These are phyloP conservation scores for Atherinomorus stipes DNA, from an alignment of 2,113 vertebrate species.

Conservation along the genomic window DNA sequence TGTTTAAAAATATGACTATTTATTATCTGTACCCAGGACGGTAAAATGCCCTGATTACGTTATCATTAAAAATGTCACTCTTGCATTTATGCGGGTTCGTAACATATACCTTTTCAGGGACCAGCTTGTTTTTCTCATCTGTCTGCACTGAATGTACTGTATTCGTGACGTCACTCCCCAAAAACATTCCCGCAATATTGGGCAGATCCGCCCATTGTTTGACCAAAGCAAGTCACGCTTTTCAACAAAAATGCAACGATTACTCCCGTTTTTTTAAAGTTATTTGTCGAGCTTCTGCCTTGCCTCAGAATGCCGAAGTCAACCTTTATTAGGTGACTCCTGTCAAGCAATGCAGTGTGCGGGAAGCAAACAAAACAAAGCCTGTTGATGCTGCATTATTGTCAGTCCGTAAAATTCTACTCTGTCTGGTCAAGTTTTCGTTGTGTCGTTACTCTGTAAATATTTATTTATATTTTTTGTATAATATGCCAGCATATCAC, in stretches of 20 bases:
- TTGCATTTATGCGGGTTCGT: too few relatives aligned
- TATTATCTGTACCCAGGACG: too few relatives aligned
- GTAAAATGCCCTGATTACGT: too few relatives aligned
- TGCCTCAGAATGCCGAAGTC: neutral
- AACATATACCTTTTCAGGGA: too few relatives aligned
- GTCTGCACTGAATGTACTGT: neutral
- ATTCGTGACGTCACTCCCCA: conserved; percentile 5
- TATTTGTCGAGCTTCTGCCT: neutral
- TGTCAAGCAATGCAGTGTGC: too few relatives aligned
- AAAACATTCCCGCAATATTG: neutral
- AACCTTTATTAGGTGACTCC: neutral
- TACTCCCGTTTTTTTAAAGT: neutral
- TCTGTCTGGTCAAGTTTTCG: accelerated
- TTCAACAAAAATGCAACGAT: neutral
- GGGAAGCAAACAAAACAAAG: neutral
- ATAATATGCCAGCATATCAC: too few relatives aligned
- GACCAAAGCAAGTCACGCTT: neutral
- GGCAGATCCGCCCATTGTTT: too few relatives aligned
- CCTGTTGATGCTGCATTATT: neutral
- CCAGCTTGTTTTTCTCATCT: neutral
- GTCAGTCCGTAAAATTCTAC: neutral
- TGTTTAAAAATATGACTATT: too few relatives aligned
- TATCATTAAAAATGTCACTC: too few relatives aligned
- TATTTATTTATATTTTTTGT: too few relatives aligned
- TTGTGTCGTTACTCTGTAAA: neutral